phyloP scores from a whole-genome alignment of 2,113 vertebrate species.

The Melanotaenia duboulayi region DNA sequence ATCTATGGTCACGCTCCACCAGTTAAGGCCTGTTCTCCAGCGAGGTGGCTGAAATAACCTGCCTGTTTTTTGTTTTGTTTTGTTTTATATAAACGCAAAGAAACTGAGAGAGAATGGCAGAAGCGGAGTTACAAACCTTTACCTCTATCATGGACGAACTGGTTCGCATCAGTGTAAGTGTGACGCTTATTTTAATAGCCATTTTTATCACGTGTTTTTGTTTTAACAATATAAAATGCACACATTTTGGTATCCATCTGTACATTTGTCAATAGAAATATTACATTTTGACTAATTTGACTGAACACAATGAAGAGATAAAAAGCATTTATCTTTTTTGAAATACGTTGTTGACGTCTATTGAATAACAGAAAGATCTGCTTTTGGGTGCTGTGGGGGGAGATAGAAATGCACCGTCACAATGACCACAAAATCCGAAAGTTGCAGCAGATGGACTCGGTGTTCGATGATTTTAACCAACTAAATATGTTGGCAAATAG shows the following conservation, averaged over 20 bases:
- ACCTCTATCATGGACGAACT: slow-evolving; percentile 94
- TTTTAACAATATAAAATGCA: neutral
- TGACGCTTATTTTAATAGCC: slow-evolving; percentile 32
- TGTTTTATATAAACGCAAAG: neutral
- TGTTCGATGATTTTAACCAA: neutral
- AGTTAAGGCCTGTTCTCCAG: slow-evolving; percentile 3
- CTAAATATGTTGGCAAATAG: slow-evolving; percentile 1
- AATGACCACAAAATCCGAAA: neutral
- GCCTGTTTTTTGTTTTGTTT: neutral
- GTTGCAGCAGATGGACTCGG: neutral
- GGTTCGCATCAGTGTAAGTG: slow-evolving; percentile 93
- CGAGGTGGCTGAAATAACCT: neutral
- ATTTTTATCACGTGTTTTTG: slow-evolving; percentile 9
- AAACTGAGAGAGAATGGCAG: slow-evolving; percentile 83
- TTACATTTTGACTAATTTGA: neutral
- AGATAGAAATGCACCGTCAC: too few species aligned
- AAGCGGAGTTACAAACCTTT: slow-evolving; percentile 91
- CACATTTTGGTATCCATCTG: neutral
- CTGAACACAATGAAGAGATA: neutral
- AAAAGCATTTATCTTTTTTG: neutral
- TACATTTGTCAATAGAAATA: neutral
- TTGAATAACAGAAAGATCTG: neutral
- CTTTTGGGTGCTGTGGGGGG: neutral
- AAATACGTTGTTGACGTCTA: neutral
- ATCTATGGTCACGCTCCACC: neutral